Conservation (phyloP, 2,797 vertebrate species). For the Sebastes wilsoni region DNA sequence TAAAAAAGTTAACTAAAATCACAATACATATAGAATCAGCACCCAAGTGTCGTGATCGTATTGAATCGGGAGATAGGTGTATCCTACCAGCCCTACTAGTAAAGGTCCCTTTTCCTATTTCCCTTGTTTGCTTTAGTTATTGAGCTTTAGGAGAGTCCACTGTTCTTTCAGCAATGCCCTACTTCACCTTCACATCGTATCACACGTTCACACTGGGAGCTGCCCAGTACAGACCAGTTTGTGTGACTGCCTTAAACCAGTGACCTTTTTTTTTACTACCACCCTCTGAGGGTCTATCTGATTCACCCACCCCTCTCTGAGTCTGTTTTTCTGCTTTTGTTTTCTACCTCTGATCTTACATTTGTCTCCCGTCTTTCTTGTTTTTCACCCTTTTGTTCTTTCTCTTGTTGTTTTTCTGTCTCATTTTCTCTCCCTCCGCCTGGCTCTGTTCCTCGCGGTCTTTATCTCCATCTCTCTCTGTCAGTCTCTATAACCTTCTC, state of each 20-base stretch:
- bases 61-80: too few species aligned
- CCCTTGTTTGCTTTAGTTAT: background rate
- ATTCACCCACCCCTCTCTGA: background rate
- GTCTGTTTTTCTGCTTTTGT: background rate
- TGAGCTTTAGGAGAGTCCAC: background rate
- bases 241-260: background rate
- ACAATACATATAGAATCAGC: fast-evolving
- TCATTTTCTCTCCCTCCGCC: background rate
- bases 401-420: background rate
- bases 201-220: constrained; percentile 13
- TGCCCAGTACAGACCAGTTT: constrained; percentile 30
- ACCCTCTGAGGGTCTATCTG: background rate
- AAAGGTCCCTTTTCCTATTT: background rate
- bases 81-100: background rate
- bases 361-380: background rate
- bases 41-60: too few species aligned
- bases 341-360: background rate
- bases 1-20: too few species aligned
- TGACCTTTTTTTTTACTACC: background rate
- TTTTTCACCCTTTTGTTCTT: constrained; percentile 1
- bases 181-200: constrained; percentile 16
- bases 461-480: background rate
- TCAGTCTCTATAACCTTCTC: constrained; percentile 37
- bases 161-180: background rate
- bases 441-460: background rate